Evolutionary conservation across 2,113 vertebrate species (phyloP).

Genomic region (Lagopus muta): DNA sequence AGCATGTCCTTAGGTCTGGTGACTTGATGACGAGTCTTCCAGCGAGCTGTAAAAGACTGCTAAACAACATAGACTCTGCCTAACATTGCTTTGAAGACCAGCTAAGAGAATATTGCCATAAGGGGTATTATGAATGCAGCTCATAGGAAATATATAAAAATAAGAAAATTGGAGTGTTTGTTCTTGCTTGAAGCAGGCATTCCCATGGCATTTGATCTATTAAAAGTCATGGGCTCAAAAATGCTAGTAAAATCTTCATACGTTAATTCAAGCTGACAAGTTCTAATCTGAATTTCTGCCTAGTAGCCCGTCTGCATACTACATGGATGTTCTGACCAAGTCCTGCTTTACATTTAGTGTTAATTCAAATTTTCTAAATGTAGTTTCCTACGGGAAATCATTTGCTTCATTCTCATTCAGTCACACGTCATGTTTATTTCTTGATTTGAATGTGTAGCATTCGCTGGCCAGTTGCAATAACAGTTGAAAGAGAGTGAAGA

Average conservation of each 20-base stretch:
- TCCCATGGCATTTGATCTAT: background rate
- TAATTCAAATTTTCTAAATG: background rate
- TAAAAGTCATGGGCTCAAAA: background rate
- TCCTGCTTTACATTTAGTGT: background rate
- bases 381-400: background rate
- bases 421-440: background rate
- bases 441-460: background rate
- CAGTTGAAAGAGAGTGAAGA: background rate
- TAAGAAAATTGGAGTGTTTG: background rate
- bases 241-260: background rate
- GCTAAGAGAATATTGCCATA: slow-evolving; percentile 80
- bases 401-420: background rate
- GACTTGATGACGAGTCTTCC: slow-evolving; percentile 80
- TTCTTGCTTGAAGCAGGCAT: background rate
- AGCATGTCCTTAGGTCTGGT: slow-evolving; percentile 80
- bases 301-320: background rate
- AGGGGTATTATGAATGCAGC: slow-evolving; percentile 80
- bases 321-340: background rate
- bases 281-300: background rate
- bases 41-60: slow-evolving; percentile 78
- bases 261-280: background rate
- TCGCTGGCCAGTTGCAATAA: background rate
- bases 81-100: slow-evolving; percentile 81
- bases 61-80: slow-evolving; percentile 79
- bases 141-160: slow-evolving; percentile 78